Percentiles rank a stretch among this genome's conserved stretches.
These are phyloP conservation scores for Hyles lineata DNA, from an alignment of 2,888 invertebrate species.

Conservation along the genomic window DNA sequence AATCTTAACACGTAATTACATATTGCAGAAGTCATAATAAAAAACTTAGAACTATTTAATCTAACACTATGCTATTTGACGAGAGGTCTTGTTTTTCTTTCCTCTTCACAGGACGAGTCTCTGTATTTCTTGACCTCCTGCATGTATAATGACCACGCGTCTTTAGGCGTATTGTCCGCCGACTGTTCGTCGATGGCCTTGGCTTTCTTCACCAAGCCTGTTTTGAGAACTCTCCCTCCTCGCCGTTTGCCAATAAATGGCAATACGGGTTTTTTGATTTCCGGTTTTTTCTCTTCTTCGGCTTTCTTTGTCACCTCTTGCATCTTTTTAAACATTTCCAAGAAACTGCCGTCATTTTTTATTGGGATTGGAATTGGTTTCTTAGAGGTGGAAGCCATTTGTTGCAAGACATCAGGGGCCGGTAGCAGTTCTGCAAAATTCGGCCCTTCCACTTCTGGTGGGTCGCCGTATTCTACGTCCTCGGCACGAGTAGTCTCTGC, in stretches of 20 bases:
- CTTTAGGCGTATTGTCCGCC: conserved; percentile 88
- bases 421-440: conserved; percentile 74
- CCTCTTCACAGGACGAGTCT: conserved; percentile 96
- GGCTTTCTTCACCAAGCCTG: conserved; percentile 94
- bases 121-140: conserved; percentile 97
- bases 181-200: conserved; percentile 87
- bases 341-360: conserved; percentile 95
- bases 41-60: conserved; percentile 39
- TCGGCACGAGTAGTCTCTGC: conserved; percentile 65
- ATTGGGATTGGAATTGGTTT: conserved; percentile 87
- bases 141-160: conserved; percentile 97
- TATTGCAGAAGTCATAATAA: conserved; percentile 52
- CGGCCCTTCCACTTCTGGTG: conserved; percentile 78
- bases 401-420: conserved; percentile 54
- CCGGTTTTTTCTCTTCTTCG: conserved; percentile 68
- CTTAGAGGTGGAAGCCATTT: conserved; percentile 67
- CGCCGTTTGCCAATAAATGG: conserved; percentile 91
- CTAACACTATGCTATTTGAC: conserved; percentile 88
- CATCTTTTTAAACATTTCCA: conserved; percentile 96
- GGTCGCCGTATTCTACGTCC: conserved; percentile 75
- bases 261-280: conserved; percentile 74
- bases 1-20: conserved; percentile 62
- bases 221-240: conserved; percentile 94
- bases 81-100: conserved; percentile 94
- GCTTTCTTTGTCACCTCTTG: conserved; percentile 86